A percentile compares a stretch with the other conserved stretches of the same genome.
These are phyloP conservation scores for Squalus acanthias DNA, from an alignment of 2,797 vertebrate genomes.

Conservation along the genomic window DNA sequence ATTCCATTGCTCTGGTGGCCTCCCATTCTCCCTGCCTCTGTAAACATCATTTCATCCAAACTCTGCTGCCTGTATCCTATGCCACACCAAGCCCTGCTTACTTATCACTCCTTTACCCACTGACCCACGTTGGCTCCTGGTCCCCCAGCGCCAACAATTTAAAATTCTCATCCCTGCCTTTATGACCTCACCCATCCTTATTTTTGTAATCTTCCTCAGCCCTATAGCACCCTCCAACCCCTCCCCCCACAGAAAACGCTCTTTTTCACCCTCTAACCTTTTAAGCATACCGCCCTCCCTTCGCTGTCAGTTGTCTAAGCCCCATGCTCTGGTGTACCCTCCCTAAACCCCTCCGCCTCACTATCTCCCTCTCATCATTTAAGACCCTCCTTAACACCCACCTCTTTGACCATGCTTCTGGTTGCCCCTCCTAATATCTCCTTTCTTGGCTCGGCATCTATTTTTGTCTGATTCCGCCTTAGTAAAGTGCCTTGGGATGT, in stretches of 20 bases:
- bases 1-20: background rate
- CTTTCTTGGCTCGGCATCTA: background rate
- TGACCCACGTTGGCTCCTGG: background rate
- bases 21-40: background rate
- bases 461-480: background rate
- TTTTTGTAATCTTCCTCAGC: background rate
- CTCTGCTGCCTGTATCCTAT: too few species aligned
- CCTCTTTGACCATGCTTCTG: background rate
- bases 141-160: background rate
- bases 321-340: background rate
- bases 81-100: background rate
- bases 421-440: background rate
- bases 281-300: background rate
- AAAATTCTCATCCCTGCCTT: background rate
- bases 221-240: background rate
- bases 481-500: background rate
- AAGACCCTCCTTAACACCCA: background rate
- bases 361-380: background rate
- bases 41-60: background rate
- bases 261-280: background rate
- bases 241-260: background rate
- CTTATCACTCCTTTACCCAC: background rate
- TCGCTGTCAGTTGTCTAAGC: background rate
- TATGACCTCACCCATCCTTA: background rate
- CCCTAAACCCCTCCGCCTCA: background rate